These are phyloP conservation scores for Etheostoma nigrum DNA, from an alignment of 2,797 vertebrate species.

Conservation along the genomic window DNA sequence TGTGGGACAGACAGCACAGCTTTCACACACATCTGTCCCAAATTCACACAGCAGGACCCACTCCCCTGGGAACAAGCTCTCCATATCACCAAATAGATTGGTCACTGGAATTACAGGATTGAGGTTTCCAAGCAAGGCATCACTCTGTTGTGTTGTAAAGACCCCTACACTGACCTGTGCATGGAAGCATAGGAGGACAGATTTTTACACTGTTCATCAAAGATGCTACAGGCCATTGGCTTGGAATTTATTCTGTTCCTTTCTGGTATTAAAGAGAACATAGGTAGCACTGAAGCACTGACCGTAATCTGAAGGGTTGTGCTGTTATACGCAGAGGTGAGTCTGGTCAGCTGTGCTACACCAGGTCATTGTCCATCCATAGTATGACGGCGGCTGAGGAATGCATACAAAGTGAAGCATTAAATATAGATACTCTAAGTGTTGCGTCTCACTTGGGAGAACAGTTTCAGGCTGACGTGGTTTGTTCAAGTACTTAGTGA, in stretches of 20 bases:
- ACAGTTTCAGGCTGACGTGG: slow-evolving; percentile 16
- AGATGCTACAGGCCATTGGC: slow-evolving; percentile 72
- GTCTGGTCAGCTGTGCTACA: slow-evolving; percentile 80
- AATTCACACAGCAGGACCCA: slow-evolving; percentile 25
- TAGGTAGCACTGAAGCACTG: slow-evolving; percentile 75
- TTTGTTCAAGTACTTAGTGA: slow-evolving; percentile 25
- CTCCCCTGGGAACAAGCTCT: slow-evolving; percentile 69
- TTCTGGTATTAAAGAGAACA: slow-evolving; percentile 65
- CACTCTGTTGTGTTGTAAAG: slow-evolving; percentile 69
- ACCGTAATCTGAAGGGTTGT: slow-evolving; percentile 83
- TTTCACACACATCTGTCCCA: slow-evolving; percentile 40
- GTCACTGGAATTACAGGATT: slow-evolving; percentile 75
- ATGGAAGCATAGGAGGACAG: slow-evolving; percentile 71
- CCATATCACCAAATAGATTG: slow-evolving; percentile 79
- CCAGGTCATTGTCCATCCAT: slow-evolving; percentile 66
- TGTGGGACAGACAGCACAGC: slow-evolving; percentile 15
- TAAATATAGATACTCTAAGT: slow-evolving; percentile 69
- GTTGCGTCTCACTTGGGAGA: slow-evolving; percentile 27
- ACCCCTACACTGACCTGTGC: slow-evolving; percentile 81
- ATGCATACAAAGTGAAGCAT: slow-evolving; percentile 77
- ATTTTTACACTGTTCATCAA: slow-evolving; percentile 80
- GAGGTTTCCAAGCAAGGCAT: slow-evolving; percentile 74
- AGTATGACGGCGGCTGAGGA: slow-evolving; percentile 61
- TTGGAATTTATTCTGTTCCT: slow-evolving; percentile 50
- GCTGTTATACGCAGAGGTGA: slow-evolving; percentile 75